Percentiles rank a stretch among this genome's conserved stretches.
phyloP scores from a whole-genome alignment of 2,797 vertebrate genomes.

The Calcarius lapponicus region DNA sequence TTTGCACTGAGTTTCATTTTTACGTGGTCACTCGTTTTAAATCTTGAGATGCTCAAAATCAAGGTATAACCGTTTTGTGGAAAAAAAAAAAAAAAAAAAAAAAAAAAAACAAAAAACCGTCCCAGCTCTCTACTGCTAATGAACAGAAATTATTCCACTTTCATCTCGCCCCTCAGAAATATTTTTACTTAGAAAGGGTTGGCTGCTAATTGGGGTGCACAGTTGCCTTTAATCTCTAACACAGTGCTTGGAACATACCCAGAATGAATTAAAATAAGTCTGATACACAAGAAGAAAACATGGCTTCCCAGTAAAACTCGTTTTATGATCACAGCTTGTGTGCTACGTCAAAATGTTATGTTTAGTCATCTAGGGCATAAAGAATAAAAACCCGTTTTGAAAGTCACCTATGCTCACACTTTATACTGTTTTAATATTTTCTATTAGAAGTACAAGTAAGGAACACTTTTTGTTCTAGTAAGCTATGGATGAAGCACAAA shows the following conservation, averaged over 20 bases:
- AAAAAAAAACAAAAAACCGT: background rate
- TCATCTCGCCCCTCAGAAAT: constrained; percentile 77
- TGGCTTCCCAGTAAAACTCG: constrained; percentile 72
- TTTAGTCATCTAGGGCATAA: constrained; percentile 38
- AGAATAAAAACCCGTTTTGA: constrained; percentile 9
- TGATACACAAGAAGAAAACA: constrained; percentile 78
- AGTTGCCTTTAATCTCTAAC: constrained; percentile 79
- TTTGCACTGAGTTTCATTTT: constrained; percentile 35
- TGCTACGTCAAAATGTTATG: constrained; percentile 70
- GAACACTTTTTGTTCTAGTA: background rate
- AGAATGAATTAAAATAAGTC: constrained; percentile 76
- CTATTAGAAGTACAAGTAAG: background rate
- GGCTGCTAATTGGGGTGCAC: constrained; percentile 76
- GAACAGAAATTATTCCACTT: constrained; percentile 77
- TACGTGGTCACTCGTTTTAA: background rate
- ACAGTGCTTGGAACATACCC: constrained; percentile 76
- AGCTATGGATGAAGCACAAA: background rate
- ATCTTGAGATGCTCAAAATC: constrained; percentile 48
- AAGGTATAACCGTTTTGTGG: constrained; percentile 41
- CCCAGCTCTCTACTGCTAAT: constrained; percentile 70
- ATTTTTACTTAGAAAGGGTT: constrained; percentile 73
- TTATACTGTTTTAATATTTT: constrained; percentile 4
- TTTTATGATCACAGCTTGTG: constrained; percentile 76
- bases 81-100: background rate
- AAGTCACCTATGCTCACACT: background rate